A percentile compares a stretch with the other conserved stretches of the same genome.
Evolutionary conservation across 2,888 invertebrate species (phyloP).

Genomic region (Conistra vaccinii): DNA sequence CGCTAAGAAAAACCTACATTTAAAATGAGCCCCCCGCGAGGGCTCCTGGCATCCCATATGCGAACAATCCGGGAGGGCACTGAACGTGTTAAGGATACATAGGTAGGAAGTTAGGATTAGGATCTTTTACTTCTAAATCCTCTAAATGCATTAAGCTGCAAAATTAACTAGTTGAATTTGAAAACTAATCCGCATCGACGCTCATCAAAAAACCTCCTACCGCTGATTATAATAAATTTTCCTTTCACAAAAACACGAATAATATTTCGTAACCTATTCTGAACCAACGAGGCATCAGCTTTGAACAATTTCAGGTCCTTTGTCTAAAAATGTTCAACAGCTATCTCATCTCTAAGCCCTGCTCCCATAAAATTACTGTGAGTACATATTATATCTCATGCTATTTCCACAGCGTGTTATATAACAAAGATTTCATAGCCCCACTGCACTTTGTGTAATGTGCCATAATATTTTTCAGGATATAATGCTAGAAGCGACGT

Average conservation of each 20-base stretch:
- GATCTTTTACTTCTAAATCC: background rate
- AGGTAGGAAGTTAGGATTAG: too few species aligned
- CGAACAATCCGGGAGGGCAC: too few species aligned
- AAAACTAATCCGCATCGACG: background rate
- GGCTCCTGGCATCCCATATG: too few species aligned
- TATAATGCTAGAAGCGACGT: conserved; percentile 52
- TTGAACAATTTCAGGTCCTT: conserved; percentile 10
- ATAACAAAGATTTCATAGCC: conserved; percentile 61
- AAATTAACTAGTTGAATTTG: conserved; percentile 11
- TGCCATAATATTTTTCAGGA: conserved; percentile 64
- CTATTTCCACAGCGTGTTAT: conserved; percentile 36
- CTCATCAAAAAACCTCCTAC: background rate
- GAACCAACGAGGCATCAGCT: conserved; percentile 16
- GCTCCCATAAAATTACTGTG: conserved; percentile 44
- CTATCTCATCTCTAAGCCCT: conserved; percentile 49
- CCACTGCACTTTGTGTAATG: conserved; percentile 66
- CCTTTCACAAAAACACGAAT: conserved; percentile 9
- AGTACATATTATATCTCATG: conserved; percentile 47
- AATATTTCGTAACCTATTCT: conserved; percentile 31
- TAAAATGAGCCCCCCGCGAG: too few species aligned
- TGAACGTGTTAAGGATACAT: too few species aligned
- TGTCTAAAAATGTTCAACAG: conserved; percentile 40
- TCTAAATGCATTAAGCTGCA: too few species aligned
- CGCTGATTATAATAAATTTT: conserved; percentile 12
- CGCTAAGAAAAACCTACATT: too few species aligned